Evolutionary conservation across 2,888 invertebrate genomes (phyloP), one percentile per base, ranked within the genome.

Genomic region (Asteroscopus sphinx): DNA sequence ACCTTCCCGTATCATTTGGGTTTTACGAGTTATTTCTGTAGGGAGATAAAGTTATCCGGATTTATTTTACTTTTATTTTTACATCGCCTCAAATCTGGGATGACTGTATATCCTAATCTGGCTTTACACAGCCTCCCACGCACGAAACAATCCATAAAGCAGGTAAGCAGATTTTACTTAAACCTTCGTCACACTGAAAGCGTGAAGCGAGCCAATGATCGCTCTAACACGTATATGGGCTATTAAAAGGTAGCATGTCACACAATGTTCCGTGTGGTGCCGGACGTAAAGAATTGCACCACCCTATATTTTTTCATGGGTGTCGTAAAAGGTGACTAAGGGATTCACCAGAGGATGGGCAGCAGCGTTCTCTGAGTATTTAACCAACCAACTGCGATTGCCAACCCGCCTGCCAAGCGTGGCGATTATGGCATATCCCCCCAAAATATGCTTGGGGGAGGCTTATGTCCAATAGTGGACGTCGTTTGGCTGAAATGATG

Each of bases 101-200:
- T 33, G 5, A 21, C 16, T 48, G n/a, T 67, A 39, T 56, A 33
- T 42, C 40, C 25, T 41, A 59, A 67, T 67, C 33, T 60, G 48
- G 32, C 9, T 39, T 48, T 30, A 33, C 16, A 33, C 30, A 32
- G 13, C 30, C 17, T 13, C 55, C 15, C 30, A 41, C 61, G 54
- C 30, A 21, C 13, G 6, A 48, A 42, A 68, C 41, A 37, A 42
- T 68, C 25, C 25, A 21, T 39, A 25, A 36, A 47, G 5, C 21
- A 2, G 8, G 21, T 42, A 36, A 47, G 5, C 21, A 2, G 8
- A 15, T 42, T 37, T 25, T 13, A 11, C 21, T 6, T 58, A 5
- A 15, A 4, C 9, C 5, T 21, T 16, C 6, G 17, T 37, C 17
- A 17, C 25, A 32, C 8, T 7, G 11, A 12, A 28, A 41, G 26